phyloP scores from a whole-genome alignment of 2,113 vertebrate genomes.

The Melanerpes aurifrons region DNA sequence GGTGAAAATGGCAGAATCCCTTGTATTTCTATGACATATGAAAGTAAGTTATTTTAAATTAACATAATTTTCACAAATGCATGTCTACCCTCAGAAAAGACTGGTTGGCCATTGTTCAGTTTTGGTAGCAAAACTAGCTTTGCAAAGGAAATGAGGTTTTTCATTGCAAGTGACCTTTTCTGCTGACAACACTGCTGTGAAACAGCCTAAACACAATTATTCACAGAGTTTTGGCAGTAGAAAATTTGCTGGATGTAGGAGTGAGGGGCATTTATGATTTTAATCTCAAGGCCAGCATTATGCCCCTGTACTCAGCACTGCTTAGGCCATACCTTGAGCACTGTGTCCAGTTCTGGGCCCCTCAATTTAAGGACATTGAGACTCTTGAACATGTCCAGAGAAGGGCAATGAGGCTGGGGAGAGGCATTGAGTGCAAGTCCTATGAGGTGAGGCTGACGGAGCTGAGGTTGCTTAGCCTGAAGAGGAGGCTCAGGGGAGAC shows the following conservation, averaged over 20 bases:
- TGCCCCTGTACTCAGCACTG: too few species aligned
- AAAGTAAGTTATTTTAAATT: neutral
- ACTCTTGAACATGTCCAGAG: too few species aligned
- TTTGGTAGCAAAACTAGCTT: slow-evolving; percentile 30
- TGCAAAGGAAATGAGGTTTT: neutral
- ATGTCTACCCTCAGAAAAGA: neutral
- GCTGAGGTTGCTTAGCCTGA: too few species aligned
- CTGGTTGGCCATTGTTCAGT: neutral
- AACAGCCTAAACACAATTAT: neutral
- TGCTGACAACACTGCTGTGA: neutral
- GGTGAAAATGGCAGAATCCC: neutral
- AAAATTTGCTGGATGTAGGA: neutral
- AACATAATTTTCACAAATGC: neutral
- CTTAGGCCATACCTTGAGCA: too few species aligned
- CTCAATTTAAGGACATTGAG: too few species aligned
- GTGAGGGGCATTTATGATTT: neutral
- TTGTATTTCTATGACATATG: neutral
- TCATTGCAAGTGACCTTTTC: neutral
- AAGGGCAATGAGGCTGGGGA: too few species aligned
- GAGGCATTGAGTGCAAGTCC: too few species aligned
- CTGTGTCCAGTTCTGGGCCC: too few species aligned
- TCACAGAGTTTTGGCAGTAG: neutral
- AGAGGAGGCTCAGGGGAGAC: too few species aligned
- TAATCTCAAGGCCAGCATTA: neutral
- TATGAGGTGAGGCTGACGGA: too few species aligned